phyloP scores from a whole-genome alignment of 2,797 vertebrate genomes.

The Crenuchus spilurus region DNA sequence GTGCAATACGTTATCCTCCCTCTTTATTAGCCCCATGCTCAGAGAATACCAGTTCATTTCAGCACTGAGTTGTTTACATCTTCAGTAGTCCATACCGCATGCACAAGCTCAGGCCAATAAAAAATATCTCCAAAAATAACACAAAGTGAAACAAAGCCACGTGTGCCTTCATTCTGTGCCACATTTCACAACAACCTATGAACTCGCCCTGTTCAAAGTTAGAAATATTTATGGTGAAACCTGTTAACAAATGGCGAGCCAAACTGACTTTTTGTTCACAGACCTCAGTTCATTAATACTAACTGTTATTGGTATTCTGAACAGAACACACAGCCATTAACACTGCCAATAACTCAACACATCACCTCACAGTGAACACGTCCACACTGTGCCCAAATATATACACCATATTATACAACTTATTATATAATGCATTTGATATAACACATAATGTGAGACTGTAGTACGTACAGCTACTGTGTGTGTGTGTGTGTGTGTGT shows the following conservation, averaged over 20 bases:
- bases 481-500: conserved; percentile 17
- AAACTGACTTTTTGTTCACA: not conserved
- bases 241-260: not conserved
- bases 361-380: too few relatives aligned
- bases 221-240: not conserved
- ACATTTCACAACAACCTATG: not conserved
- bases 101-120: not conserved
- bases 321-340: too few relatives aligned
- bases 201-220: not conserved
- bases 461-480: too few relatives aligned
- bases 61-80: not conserved
- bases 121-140: not conserved
- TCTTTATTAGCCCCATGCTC: not conserved
- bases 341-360: too few relatives aligned
- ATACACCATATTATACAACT: too few relatives aligned
- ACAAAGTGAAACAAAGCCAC: not conserved
- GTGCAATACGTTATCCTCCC: not conserved
- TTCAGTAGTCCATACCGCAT: not conserved
- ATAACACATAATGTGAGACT: too few relatives aligned
- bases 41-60: not conserved
- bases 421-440: too few relatives aligned
- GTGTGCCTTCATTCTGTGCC: not conserved
- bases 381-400: too few relatives aligned
- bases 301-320: too few relatives aligned
- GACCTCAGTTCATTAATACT: too few relatives aligned